These are phyloP conservation scores for Eublepharis macularius DNA, from an alignment of 2,113 vertebrate genomes.

Conservation along the genomic window DNA sequence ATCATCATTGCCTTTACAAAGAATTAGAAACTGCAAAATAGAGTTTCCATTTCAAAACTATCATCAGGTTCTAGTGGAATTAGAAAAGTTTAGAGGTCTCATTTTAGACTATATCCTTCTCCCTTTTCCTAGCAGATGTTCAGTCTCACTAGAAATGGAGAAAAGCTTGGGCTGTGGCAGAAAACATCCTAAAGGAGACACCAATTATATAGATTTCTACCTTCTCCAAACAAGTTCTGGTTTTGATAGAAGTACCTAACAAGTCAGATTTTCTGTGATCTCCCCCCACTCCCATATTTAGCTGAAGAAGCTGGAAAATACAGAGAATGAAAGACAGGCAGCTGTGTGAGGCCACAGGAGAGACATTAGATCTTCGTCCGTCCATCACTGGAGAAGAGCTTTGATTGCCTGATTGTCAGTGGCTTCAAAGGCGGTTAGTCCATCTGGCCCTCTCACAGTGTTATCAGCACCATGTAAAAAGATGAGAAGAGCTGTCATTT, in stretches of 20 bases:
- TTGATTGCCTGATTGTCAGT: conserved; percentile 87
- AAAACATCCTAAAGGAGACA: conserved; percentile 61
- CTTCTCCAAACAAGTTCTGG: conserved; percentile 54
- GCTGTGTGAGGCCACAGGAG: conserved; percentile 85
- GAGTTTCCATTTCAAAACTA: conserved; percentile 51
- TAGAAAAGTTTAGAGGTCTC: conserved; percentile 66
- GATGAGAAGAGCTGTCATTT: conserved; percentile 42
- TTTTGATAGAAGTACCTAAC: conserved; percentile 58
- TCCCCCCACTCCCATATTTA: conserved; percentile 75
- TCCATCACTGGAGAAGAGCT: conserved; percentile 91
- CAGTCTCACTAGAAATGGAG: conserved; percentile 60
- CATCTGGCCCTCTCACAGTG: conserved; percentile 85
- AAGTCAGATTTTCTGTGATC: conserved; percentile 69
- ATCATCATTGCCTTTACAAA: conserved; percentile 45
- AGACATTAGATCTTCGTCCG: conserved; percentile 77
- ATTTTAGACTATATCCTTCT: conserved; percentile 53
- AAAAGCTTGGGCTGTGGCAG: conserved; percentile 60
- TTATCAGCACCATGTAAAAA: conserved; percentile 92
- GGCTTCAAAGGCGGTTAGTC: conserved; percentile 85
- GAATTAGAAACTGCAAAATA: conserved; percentile 48
- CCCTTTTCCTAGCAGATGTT: conserved; percentile 57
- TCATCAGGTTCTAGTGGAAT: conserved; percentile 49
- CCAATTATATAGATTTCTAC: conserved; percentile 47
- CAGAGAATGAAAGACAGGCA: conserved; percentile 86
- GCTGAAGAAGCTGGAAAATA: conserved; percentile 81